Percentiles rank a stretch among this genome's conserved stretches.
Conservation (phyloP, 2,113 vertebrate species). For the Chionomys nivalis region DNA sequence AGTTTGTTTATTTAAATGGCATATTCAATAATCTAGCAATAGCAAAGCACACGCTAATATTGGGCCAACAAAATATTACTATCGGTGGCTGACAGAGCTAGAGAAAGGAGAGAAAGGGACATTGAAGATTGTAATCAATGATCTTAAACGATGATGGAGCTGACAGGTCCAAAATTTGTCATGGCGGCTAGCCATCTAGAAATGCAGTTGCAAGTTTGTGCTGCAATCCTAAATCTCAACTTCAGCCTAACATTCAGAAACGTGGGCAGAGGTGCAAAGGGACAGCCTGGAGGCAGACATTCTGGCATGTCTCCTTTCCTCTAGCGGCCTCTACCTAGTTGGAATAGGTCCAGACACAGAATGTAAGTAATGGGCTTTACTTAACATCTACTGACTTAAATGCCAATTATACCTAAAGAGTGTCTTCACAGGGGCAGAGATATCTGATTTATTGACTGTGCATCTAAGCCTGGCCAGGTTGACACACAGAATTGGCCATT, state of each 20-base stretch:
- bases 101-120: too few species aligned
- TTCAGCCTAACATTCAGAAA: neutral
- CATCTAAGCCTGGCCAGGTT: neutral
- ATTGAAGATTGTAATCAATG: neutral
- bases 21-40: neutral
- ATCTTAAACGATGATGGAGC: neutral
- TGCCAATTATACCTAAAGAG: neutral
- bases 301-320: neutral
- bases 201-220: neutral
- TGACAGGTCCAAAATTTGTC: neutral
- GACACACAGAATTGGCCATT: neutral
- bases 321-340: neutral
- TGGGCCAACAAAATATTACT: constrained; percentile 1
- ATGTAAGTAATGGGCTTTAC: neutral
- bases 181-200: neutral
- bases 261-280: neutral
- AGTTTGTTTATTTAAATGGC: constrained; percentile 23
- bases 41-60: constrained; percentile 3
- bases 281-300: neutral
- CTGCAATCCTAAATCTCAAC: neutral
- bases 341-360: neutral
- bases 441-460: neutral
- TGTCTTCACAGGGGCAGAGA: neutral
- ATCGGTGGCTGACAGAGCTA: neutral
- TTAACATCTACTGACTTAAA: neutral